Conservation (phyloP, 2,113 vertebrate species). For the Cairina moschata region DNA sequence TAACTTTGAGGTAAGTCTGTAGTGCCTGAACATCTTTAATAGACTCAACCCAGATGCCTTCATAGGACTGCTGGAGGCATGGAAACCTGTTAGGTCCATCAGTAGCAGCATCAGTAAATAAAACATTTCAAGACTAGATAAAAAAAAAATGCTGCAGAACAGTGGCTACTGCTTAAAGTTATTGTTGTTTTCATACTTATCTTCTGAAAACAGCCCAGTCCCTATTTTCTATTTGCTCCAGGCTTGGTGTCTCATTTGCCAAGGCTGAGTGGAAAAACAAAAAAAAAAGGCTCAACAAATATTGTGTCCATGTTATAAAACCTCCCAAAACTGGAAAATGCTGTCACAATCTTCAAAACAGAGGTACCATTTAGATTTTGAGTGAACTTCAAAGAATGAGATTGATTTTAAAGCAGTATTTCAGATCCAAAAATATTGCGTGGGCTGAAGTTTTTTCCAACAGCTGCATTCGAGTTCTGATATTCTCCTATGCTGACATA, state of each 20-base stretch:
- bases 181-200: not conserved
- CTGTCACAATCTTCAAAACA: not conserved
- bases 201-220: not conserved
- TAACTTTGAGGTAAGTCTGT: not conserved
- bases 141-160: not conserved
- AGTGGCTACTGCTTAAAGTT: not conserved
- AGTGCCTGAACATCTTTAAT: not conserved
- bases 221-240: not conserved
- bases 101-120: not conserved
- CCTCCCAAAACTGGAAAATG: not conserved
- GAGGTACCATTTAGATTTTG: not conserved
- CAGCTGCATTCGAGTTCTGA: not conserved
- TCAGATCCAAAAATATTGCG: not conserved
- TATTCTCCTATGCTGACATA: not conserved
- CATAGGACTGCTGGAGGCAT: not conserved
- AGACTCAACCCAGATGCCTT: not conserved
- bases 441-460: not conserved
- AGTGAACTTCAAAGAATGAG: constrained; percentile 4
- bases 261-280: not conserved
- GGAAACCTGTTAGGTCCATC: not conserved
- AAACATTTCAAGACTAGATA: not conserved
- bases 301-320: not conserved
- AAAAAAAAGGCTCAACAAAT: not conserved
- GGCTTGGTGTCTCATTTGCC: not conserved
- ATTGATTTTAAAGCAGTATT: constrained; percentile 7